These are phyloP conservation scores for Anser brachyrhynchus DNA, from an alignment of 2,113 vertebrate genomes.

Conservation along the genomic window DNA sequence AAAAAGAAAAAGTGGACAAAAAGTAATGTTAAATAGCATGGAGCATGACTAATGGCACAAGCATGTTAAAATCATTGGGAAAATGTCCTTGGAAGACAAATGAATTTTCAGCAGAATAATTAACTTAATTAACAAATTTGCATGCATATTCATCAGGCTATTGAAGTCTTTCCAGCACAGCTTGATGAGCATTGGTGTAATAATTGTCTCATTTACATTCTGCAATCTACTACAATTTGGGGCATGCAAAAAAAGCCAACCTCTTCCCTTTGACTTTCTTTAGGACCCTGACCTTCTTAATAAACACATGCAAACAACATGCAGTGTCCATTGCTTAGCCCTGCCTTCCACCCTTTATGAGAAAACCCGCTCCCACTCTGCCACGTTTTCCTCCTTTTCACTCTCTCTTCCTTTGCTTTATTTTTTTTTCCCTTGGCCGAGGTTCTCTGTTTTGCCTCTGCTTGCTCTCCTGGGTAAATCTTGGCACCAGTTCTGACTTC, in stretches of 20 bases:
- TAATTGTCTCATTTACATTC: constrained; percentile 99
- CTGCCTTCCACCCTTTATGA: constrained; percentile 11
- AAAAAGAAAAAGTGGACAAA: constrained; percentile 89
- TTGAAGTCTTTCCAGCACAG: constrained; percentile 99
- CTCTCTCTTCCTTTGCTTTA: constrained; percentile 11
- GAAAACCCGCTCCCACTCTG: constrained; percentile 39
- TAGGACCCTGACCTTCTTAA: constrained; percentile 67
- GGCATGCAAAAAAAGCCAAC: constrained; percentile 77
- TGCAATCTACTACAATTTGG: constrained; percentile 98
- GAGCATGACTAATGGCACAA: constrained; percentile 99
- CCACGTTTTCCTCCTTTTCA: neutral
- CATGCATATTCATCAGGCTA: constrained; percentile 99
- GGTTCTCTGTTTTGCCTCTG: constrained; percentile 81
- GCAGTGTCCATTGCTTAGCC: constrained; percentile 57
- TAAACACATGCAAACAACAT: constrained; percentile 38
- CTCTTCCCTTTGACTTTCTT: constrained; percentile 82
- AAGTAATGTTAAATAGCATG: constrained; percentile 93
- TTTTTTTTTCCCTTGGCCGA: constrained; percentile 74
- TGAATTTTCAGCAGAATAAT: constrained; percentile 99
- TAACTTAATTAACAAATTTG: constrained; percentile 99
- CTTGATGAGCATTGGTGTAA: constrained; percentile 99
- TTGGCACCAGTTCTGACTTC: constrained; percentile 97
- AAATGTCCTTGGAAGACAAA: constrained; percentile 99
- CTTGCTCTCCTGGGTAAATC: constrained; percentile 95
- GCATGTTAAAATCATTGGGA: constrained; percentile 99